A percentile compares a stretch with the other conserved stretches of the same genome.
Conservation (phyloP, 2,113 vertebrate genomes). For the Ochotona princeps region DNA sequence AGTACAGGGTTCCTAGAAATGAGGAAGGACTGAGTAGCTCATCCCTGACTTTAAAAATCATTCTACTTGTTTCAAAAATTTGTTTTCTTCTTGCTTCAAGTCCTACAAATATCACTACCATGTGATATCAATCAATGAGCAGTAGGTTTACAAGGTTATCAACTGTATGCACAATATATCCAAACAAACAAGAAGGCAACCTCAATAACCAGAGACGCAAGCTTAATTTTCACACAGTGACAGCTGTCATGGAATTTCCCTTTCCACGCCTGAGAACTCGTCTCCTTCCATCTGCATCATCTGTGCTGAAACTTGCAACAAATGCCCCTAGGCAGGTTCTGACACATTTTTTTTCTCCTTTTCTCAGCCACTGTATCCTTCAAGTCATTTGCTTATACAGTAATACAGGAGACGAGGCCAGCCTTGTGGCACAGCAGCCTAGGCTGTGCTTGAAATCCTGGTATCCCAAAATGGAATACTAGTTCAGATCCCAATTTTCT, state of each 20-base stretch:
- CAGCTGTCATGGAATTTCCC: background rate
- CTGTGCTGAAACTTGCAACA: background rate
- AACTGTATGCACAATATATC: background rate
- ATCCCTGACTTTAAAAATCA: background rate
- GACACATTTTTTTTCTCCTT: background rate
- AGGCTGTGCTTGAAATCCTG: no score
- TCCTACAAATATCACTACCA: background rate
- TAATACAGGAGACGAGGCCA: no score
- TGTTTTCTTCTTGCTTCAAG: background rate
- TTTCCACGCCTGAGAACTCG: background rate
- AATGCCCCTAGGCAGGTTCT: background rate
- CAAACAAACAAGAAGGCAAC: background rate
- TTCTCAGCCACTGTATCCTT: background rate
- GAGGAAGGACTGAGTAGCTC: background rate
- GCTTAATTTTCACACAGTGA: background rate
- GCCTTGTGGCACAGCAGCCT: no score
- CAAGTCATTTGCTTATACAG: background rate
- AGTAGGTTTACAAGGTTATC: background rate
- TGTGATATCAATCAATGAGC: background rate
- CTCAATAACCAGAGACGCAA: background rate
- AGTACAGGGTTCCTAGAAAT: accelerated
- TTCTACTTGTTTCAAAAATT: background rate
- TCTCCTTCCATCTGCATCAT: background rate
- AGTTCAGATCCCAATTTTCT: no score
- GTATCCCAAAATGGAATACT: no score